Evolutionary conservation across 2,113 vertebrate species (phyloP), one percentile per base, ranked within the genome.

Genomic region (Mustela nigripes): DNA sequence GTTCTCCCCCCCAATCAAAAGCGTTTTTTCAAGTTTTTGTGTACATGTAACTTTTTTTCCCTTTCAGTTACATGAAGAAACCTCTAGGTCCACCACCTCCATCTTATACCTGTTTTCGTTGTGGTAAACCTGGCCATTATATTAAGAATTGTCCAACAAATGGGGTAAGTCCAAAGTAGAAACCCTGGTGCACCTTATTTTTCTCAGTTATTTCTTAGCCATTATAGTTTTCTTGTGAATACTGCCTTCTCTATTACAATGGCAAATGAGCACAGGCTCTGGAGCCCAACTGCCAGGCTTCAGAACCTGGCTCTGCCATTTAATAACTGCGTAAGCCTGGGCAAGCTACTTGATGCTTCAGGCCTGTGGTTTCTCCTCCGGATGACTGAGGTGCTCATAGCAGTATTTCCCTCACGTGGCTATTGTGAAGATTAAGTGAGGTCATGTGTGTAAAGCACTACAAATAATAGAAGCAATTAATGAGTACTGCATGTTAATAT

Each of bases 61-160:
- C 45, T 97, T 98, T 4, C 94, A 99, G 99, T 98, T 99, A 99
- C 96, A 99, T 99, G 99, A 99, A 99, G 98, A 99, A 99, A 94
- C 98, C 99, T 1, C 97, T 98, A 94, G 99, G 98, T 12, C 99
- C 98, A 1, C 99, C 99, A 78, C 99, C 99, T 79, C 99, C 99
- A 0, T 99, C 99, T 0, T 99, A 99, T 16, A 99, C 99, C 3
- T 99, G 99, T 97, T 99, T 99, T 90, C 99, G 99, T 94, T 99
- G 99, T 97, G 99, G 99, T 84, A 99, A 99, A 97, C 99, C 99
- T 33, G 99, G 99, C 90, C 99, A 99, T 98, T 99, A 99, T 97
- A 99, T 99, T 98, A 99, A 99, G 98, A 99, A 99, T 98, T 99
- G 99, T 96, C 99, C 99, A 39, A 99, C 98, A 11, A 99, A 99